Conservation (phyloP, 92 coral and sea anemone species). For the Isaurus tuberculatus region DNA sequence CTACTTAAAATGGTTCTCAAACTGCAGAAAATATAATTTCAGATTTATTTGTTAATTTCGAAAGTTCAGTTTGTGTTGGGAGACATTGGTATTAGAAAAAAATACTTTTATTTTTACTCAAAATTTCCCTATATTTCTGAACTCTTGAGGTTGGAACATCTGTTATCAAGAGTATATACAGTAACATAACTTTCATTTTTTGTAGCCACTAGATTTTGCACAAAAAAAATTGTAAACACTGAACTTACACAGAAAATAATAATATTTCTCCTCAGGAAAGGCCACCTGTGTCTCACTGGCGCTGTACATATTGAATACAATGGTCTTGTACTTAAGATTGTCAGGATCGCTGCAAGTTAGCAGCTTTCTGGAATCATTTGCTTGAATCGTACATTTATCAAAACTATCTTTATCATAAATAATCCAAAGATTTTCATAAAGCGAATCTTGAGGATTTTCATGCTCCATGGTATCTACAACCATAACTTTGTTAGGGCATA, state of each 20-base stretch:
- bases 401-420: not conserved
- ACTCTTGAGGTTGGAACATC: too few species aligned
- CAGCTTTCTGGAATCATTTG: not conserved
- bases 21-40: too few species aligned
- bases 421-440: slow-evolving; percentile 37
- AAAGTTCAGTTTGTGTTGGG: too few species aligned
- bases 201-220: too few species aligned
- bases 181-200: too few species aligned
- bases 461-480: slow-evolving; percentile 1
- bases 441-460: slow-evolving; percentile 16
- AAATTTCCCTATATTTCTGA: too few species aligned
- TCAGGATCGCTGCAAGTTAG: not conserved
- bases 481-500: slow-evolving; percentile 23
- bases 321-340: not conserved
- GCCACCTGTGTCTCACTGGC: slow-evolving; percentile 6
- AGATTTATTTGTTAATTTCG: too few species aligned
- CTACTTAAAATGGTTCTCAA: too few species aligned
- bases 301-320: slow-evolving; percentile 25
- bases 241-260: slow-evolving; percentile 41
- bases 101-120: too few species aligned
- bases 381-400: not conserved
- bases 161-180: too few species aligned
- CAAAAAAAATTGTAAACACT: too few species aligned
- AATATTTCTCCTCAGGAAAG: slow-evolving; percentile 29
- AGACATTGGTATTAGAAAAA: too few species aligned